Base-by-base conservation (phyloP, 2,888 invertebrate genomes). In the Tetranychus piercei region DNA sequence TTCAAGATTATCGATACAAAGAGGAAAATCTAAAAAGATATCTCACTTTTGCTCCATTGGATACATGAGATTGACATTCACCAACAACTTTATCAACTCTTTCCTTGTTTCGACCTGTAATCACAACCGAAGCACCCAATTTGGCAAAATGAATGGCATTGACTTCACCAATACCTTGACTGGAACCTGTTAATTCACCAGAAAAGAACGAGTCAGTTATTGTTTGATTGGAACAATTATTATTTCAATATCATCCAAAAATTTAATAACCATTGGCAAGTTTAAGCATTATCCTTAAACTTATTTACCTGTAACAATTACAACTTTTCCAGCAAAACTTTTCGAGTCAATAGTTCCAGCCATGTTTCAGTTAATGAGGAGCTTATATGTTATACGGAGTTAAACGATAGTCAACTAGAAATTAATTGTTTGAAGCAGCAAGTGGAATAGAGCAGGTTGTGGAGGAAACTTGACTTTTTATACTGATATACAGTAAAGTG, bases 271-370 rank as follows among this genome's bases (percentile, higher is more conserved):
- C n/a, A n/a, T n/a, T n/a, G 9, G 9, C 55, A 15, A 9, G 3
- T 55, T 15, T 55, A 7, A 15, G 55, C 15, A 55, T 15, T 1
- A 55, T 6, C 0, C 1, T 69, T 34, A 8, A 69, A 69, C 2
- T 69, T 69, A 7, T n/a, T 69, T 69, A 69, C 69, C 69, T 15
- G 69, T 69, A 18, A 69, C 69, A 69, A 69, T 69, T 34, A 69
- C 69, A 9, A 69, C 69, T 69, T 69, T 69, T 11, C 69, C 69
- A 23, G 69, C 9, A 69, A 69, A 69, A 2, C 6, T 15, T 55
- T 55, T 55, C 9, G 11, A 9, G 55, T 55, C 55, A 55, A 55
- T 55, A 9, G 7, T 55, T 55, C 11, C 55, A 15, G 55, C 55
- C 55, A 55, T 55, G 55, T 7, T 55, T 55, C 15, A 55, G 15